Evolutionary conservation across 2,888 invertebrate species (phyloP), one percentile per base, ranked within the genome.

Genomic region (Drosophila neoperkinsi): DNA sequence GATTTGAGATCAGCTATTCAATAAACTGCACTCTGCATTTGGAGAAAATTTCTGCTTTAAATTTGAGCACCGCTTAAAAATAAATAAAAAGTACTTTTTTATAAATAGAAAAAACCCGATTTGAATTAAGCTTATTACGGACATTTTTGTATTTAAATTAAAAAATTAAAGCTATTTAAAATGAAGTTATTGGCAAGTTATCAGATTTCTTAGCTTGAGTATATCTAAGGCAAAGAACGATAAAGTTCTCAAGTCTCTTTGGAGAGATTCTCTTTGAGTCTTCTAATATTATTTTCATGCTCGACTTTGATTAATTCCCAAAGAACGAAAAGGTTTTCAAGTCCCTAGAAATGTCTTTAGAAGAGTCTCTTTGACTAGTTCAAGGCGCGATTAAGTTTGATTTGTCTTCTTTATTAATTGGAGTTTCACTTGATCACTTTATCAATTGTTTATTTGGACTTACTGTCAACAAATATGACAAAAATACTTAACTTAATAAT

Each of bases 1-100:
- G 43, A n/a, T 31, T 10, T 18, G 6, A 63, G 63, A 57, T 75
- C 75, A 30, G 52, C n/a, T 13, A 16, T 18, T 13, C 28, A 33
- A 28, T 13, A 43, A 5, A 49, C 13, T 50, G 51, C 30, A 30
- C 2, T n/a, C 21, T 9, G 21, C 6, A 52, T 18, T 21, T 13
- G 2, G 9, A 0, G 3, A 16, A 21, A 31, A 31, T 10, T 10
- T 5, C 41, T 11, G 5, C 21, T 21, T 21, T 11, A 0, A 21
- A 46, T 46, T 16, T 25, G 3, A 46, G 43, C 13, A 13, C 7
- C 1, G 7, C 13, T 21, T 46, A 9, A 46, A 41, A 16, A 46
- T 21, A 3, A 2, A 7, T 7, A 7, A 13, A 43, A 21, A 46
- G 7, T 7, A 7, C 13, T 3, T 6, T 43, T 43, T 13, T 21